Base-by-base conservation (phyloP, 2,113 vertebrate genomes). In the Marmota flaviventris region DNA sequence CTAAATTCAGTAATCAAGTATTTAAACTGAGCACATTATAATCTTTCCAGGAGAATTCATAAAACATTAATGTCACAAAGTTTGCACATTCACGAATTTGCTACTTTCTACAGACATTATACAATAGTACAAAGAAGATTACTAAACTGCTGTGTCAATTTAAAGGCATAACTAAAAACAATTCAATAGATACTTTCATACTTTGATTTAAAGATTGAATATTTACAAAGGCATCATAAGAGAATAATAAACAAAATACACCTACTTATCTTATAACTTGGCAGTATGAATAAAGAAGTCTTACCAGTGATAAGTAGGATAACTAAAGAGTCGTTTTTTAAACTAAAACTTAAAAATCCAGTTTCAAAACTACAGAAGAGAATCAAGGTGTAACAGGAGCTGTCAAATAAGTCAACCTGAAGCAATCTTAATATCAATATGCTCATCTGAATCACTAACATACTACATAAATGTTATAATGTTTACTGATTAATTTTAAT, bases 331-430 rank as follows among this genome's bases (percentile, higher is more conserved):
- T 83, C 45, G 58, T 16, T 94, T 89, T 17, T 58, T 9, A 89
- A 96, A 78, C 79, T 61, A 84, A 86, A 77, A 91, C 89, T 86
- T 87, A 45, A 95, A 85, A 91, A 91, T 91, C 81, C 61, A 76
- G 45, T 56, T 81, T 51, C 67, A 91, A 91, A 96, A 96, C 61
- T 34, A 73, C 9, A 93, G 73, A 45, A 79, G 67, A 89, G 73
- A 95, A 78, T 61, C 48, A 94, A 82, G 34, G 20, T n/a, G 67
- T 17, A 77, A 61, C 10, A 81, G 86, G 22, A 94, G 45, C 22
- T 90, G 75, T 22, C 27, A 89, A 89, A 78, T 88, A 81, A 97
- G 61, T 63, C 67, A 92, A 89, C 10, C 25, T 89, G 29, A 93
- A 81, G 34, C 6, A 77, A 67, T 75, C 45, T 76, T 65, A 84